These are phyloP conservation scores for Colostygia pectinataria DNA, from an alignment of 2,888 invertebrate species.

Conservation along the genomic window DNA sequence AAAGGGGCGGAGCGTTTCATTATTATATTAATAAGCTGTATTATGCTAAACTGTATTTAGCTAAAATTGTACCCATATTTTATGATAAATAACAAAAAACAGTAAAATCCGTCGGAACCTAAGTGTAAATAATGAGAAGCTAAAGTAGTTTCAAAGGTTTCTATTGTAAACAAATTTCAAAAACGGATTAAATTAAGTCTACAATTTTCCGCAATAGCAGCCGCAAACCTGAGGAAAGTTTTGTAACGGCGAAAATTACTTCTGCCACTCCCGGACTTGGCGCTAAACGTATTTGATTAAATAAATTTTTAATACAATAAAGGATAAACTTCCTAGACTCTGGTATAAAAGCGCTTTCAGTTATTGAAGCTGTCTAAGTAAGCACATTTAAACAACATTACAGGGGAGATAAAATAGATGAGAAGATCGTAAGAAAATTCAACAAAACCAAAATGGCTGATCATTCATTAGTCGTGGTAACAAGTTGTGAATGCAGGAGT, in stretches of 20 bases:
- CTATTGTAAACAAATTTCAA: conserved; percentile 41
- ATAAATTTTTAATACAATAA: conserved; percentile 35
- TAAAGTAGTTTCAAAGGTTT: conserved; percentile 36
- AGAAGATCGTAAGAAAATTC: background rate
- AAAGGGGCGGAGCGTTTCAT: too few species aligned
- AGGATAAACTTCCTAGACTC: background rate
- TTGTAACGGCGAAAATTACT: conserved; percentile 40
- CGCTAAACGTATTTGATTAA: conserved; percentile 41
- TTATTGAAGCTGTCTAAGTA: background rate
- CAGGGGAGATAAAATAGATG: background rate
- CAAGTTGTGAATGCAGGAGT: conserved; percentile 24
- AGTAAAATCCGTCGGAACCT: conserved; percentile 6
- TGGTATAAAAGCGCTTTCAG: background rate
- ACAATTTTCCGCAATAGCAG: conserved; percentile 38
- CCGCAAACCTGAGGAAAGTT: conserved; percentile 41
- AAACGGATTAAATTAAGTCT: conserved; percentile 41
- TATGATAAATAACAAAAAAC: too few species aligned
- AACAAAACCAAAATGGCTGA: conserved; percentile 20
- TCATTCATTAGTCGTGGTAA: conserved; percentile 17
- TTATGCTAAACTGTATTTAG: too few species aligned
- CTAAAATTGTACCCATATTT: too few species aligned
- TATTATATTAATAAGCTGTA: too few species aligned
- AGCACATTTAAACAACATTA: background rate
- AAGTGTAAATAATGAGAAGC: conserved; percentile 31
- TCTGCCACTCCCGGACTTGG: conserved; percentile 40